Conservation (phyloP, 2,888 invertebrate species). For the Zootermopsis nevadensis region DNA sequence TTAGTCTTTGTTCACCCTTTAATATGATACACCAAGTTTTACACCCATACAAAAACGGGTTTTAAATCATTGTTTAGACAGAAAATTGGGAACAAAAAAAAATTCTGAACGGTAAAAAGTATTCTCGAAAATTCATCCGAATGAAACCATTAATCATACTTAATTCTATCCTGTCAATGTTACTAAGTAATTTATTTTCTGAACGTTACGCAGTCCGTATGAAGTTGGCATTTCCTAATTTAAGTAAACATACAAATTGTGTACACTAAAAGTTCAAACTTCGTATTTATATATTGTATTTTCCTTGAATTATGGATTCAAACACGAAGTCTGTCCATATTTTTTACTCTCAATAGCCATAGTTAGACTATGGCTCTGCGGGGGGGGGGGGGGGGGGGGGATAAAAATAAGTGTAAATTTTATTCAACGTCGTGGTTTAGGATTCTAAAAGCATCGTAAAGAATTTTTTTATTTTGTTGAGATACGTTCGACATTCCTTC, state of each 20-base stretch:
- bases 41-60: no score
- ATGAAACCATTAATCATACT: no score
- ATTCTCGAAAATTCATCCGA: no score
- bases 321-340: background rate
- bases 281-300: background rate
- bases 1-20: no score
- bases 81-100: no score
- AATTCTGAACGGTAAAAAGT: no score
- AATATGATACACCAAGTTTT: no score
- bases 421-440: background rate
- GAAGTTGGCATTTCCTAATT: background rate
- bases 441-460: constrained; percentile 14
- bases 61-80: no score
- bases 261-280: background rate
- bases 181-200: no score
- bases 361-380: background rate
- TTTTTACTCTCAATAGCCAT: background rate
- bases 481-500: constrained; percentile 3
- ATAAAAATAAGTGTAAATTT: background rate
- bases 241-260: background rate
- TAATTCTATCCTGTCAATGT: no score
- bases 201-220: no score
- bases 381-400: background rate
- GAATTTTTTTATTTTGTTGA: constrained; percentile 18
- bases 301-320: background rate